Evolutionary conservation across 2,797 vertebrate species (phyloP), one percentile per base, ranked within the genome.

Genomic region (Pipistrellus pipistrellus): DNA sequence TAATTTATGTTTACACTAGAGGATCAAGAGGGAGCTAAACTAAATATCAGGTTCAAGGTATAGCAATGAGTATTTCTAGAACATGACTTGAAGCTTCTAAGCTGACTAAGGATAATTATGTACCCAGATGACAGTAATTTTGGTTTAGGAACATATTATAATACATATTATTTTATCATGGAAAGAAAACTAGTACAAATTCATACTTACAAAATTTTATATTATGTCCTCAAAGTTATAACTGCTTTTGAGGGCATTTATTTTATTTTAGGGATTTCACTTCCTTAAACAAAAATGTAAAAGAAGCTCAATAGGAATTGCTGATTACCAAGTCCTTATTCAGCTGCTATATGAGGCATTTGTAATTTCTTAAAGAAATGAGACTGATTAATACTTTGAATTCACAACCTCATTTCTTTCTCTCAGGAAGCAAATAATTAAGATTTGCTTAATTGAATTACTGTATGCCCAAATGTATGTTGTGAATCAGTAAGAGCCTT

Each of bases 401-500:
- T 68, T 80, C 53, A 86, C 30, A 87, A 76, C 7, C 6, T 57
- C 21, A 72, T 76, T 89, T 90, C 12, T 57, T 90, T 72, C 30
- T 9, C 18, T 23, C 0, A 38, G 25, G 15, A 95, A 94, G 18
- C 20, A 75, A 90, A 53, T 64, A 92, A 90, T 78, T 82, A 83
- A 68, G 21, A 66, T 83, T 66, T 83, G 62, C 44, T 83, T 83
- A 94, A 82, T 9, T 80, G 20, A 91, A 95, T 88, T 80, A 89
- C n/a, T 35, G 18, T 21, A 71, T 90, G 2, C 1, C 41, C 9
- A 84, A 94, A 91, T 81, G 9, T 55, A 88, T 46, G 38, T 32
- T 53, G 0, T 57, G 38, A 94, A 87, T 82, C 72, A 94, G 27
- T 46, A 85, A 75, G 14, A 88, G 30, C 62, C 23, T 38, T 68